phyloP scores from a whole-genome alignment of 2,797 vertebrate species.

The Etheostoma nigrum region DNA sequence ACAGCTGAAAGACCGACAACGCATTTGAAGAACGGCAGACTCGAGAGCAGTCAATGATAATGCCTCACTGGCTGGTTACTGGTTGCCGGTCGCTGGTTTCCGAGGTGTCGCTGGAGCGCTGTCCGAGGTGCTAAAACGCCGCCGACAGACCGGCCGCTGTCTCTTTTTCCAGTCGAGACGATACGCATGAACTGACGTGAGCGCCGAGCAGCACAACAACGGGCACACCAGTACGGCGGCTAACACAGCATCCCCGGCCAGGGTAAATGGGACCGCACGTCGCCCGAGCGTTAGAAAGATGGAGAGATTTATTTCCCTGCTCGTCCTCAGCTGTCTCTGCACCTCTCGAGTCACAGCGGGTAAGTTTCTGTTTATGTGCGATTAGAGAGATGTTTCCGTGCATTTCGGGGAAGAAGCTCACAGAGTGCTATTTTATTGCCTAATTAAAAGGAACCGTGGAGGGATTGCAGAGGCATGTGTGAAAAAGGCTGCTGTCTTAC shows the following conservation, averaged over 20 bases:
- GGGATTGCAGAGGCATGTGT: constrained; percentile 34
- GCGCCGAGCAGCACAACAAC: constrained; percentile 55
- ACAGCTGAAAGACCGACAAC: constrained; percentile 40
- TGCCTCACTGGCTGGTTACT: constrained; percentile 16
- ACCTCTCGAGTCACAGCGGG: constrained; percentile 78
- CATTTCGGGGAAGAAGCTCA: constrained; percentile 8
- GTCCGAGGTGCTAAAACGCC: constrained; percentile 61
- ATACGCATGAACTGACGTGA: constrained; percentile 66
- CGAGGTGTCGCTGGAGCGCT: constrained; percentile 45
- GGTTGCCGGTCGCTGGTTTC: neutral
- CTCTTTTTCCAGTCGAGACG: constrained; percentile 54
- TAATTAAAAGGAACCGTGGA: neutral
- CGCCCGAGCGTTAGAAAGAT: constrained; percentile 76
- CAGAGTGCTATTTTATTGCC: neutral
- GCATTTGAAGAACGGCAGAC: constrained; percentile 30
- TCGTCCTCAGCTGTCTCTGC: constrained; percentile 79
- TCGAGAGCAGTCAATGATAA: constrained; percentile 1
- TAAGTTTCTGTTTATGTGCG: constrained; percentile 75
- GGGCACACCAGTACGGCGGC: constrained; percentile 39
- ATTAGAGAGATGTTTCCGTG: neutral
- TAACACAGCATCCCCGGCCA: constrained; percentile 51
- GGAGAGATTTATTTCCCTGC: constrained; percentile 77
- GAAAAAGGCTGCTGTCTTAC: neutral
- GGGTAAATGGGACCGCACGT: constrained; percentile 80
- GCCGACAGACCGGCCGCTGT: constrained; percentile 15